These are phyloP conservation scores for Drosophila seclusa DNA, from an alignment of 2,888 invertebrate genomes.

Conservation along the genomic window DNA sequence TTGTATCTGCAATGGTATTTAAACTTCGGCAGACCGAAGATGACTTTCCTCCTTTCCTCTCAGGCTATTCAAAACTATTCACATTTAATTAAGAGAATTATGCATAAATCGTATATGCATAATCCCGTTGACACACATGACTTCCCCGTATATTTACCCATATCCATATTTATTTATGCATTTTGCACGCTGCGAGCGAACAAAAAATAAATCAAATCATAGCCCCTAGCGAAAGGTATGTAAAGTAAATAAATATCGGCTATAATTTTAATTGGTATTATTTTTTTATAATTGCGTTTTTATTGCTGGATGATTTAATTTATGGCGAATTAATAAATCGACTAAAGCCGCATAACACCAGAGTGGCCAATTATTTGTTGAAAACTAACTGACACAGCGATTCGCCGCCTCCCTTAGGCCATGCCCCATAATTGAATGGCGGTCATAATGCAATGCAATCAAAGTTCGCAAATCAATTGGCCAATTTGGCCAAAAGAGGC, in stretches of 20 bases:
- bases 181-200: conserved; percentile 61
- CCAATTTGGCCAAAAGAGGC: conserved; percentile 64
- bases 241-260: conserved; percentile 17
- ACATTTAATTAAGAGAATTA: conserved; percentile 17
- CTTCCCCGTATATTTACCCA: conserved; percentile 19
- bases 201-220: conserved; percentile 3
- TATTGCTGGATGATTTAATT: conserved; percentile 62
- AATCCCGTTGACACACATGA: conserved; percentile 16
- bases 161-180: conserved; percentile 37
- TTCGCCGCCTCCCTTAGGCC: background rate
- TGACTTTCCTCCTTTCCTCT: background rate
- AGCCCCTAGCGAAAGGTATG: conserved; percentile 40
- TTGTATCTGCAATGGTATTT: background rate
- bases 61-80: background rate
- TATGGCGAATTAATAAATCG: conserved; percentile 40
- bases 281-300: conserved; percentile 56
- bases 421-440: conserved; percentile 49
- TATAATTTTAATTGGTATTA: conserved; percentile 14
- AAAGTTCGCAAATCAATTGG: conserved; percentile 65
- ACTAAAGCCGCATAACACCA: conserved; percentile 14
- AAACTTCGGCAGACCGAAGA: background rate
- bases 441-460: conserved; percentile 47
- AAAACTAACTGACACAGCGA: conserved; percentile 25
- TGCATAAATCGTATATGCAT: background rate
- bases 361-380: conserved; percentile 18